Percentiles rank a stretch among this genome's conserved stretches.
Evolutionary conservation across 2,113 vertebrate species (phyloP).

Genomic region (Cavia porcellus): DNA sequence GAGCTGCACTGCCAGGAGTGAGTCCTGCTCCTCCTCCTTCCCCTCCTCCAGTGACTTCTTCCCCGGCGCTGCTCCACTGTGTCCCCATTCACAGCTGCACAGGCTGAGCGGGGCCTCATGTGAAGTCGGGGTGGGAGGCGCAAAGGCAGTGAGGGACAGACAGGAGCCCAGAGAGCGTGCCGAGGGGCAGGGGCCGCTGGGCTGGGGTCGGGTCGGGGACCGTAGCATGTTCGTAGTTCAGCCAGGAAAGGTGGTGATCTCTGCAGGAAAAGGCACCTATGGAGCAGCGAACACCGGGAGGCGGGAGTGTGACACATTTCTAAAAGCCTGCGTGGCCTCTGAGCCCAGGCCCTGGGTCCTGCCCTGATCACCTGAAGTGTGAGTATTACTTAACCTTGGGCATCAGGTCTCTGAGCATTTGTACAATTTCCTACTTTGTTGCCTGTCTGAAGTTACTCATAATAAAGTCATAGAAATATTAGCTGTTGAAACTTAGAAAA

Average conservation of each 20-base stretch:
- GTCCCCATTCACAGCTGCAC: neutral
- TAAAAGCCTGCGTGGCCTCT: too few species aligned
- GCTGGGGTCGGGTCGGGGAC: neutral
- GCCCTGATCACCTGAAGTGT: neutral
- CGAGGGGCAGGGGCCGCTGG: neutral
- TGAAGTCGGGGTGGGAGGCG: too few species aligned
- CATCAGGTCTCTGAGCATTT: neutral
- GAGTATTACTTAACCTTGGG: neutral
- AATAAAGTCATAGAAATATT: neutral
- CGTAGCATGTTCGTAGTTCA: neutral
- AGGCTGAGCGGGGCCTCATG: neutral
- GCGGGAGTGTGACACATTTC: neutral
- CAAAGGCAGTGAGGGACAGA: neutral
- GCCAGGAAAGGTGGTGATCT: neutral
- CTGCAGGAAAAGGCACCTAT: neutral
- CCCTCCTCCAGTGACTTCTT: slow-evolving; percentile 46
- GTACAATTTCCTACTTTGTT: neutral
- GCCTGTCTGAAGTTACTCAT: neutral
- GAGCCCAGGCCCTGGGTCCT: too few species aligned
- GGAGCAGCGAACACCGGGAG: neutral
- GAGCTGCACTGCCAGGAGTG: neutral
- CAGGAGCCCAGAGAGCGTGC: neutral
- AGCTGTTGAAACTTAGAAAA: neutral
- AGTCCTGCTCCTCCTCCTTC: neutral
- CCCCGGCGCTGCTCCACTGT: neutral